A percentile compares a stretch with the other conserved stretches of the same genome.
Conservation (phyloP, 2,888 invertebrate species). For the Chydorus sphaericus region DNA sequence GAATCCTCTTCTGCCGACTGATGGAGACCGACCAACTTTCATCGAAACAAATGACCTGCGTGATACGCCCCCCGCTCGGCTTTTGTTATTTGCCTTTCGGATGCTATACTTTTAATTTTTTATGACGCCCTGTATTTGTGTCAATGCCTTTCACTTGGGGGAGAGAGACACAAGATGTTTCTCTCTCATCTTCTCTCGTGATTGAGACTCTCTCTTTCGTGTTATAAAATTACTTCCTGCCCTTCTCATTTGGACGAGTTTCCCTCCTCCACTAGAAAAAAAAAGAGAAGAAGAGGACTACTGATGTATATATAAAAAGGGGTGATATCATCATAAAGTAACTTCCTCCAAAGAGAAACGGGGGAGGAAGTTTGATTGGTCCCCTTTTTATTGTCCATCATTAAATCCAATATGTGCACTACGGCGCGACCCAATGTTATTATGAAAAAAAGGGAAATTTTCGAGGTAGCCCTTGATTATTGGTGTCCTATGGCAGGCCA, state of each 20-base stretch:
- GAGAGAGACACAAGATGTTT: background rate
- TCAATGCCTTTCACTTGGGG: conserved; percentile 5
- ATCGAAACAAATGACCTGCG: conserved; percentile 3
- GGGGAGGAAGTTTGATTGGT: background rate
- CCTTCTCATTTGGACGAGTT: background rate
- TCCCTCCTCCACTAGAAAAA: background rate
- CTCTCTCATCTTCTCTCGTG: background rate
- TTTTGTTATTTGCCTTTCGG: background rate
- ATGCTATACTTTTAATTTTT: background rate
- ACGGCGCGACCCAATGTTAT: too few relatives aligned
- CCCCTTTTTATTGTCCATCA: background rate
- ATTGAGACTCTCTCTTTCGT: background rate
- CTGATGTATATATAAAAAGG: background rate
- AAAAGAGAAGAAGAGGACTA: background rate
- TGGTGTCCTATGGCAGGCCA: too few relatives aligned
- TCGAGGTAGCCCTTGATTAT: too few relatives aligned
- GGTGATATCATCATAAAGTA: conserved; percentile 1
- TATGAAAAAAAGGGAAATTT: too few relatives aligned
- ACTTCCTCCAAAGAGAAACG: background rate
- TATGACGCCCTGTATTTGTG: background rate
- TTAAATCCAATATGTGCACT: conserved; percentile 2
- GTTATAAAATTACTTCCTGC: conserved; percentile 3
- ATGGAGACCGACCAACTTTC: background rate
- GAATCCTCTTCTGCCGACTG: background rate
- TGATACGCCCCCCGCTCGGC: background rate